Evolutionary conservation across 1,140 invertebrate species (phyloP).

Genomic region (Maniola jurtina): DNA sequence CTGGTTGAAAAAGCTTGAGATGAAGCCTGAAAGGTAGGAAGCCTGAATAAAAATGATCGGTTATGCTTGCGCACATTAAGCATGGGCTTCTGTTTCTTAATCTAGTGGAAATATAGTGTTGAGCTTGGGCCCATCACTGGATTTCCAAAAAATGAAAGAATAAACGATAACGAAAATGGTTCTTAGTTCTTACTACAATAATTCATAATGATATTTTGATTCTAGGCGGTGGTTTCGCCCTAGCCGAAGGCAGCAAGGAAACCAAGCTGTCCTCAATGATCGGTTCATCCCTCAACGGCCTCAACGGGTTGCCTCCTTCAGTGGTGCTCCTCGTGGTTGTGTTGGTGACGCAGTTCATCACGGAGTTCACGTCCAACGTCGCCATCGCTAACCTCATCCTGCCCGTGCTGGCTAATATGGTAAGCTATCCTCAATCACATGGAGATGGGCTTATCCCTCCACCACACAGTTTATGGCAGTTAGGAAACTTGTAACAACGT

Average conservation of each 20-base stretch:
- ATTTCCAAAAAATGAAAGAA: no score
- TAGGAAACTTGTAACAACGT: no score
- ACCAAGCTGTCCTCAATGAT: constrained; percentile 88
- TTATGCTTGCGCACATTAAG: no score
- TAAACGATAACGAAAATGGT: no score
- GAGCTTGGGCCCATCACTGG: background rate
- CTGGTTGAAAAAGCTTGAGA: no score
- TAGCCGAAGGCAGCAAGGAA: constrained; percentile 88
- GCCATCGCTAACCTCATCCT: constrained; percentile 92
- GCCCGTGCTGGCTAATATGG: constrained; percentile 89
- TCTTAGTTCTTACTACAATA: no score
- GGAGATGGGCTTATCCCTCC: no score
- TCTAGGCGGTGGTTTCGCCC: constrained; percentile 90
- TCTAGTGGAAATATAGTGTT: no score
- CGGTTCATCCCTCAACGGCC: constrained; percentile 81
- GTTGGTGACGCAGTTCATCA: constrained; percentile 80
- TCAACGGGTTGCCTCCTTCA: constrained; percentile 77
- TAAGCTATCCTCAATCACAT: constrained; percentile 45
- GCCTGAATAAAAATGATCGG: no score
- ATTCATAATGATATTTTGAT: background rate
- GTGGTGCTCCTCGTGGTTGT: constrained; percentile 81
- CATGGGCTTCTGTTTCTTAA: no score
- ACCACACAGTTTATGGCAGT: no score
- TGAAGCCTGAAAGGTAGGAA: no score
- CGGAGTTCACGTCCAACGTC: constrained; percentile 91